Evolutionary conservation across 2,888 invertebrate genomes (phyloP).

Genomic region (Meliscaeva auricollis): DNA sequence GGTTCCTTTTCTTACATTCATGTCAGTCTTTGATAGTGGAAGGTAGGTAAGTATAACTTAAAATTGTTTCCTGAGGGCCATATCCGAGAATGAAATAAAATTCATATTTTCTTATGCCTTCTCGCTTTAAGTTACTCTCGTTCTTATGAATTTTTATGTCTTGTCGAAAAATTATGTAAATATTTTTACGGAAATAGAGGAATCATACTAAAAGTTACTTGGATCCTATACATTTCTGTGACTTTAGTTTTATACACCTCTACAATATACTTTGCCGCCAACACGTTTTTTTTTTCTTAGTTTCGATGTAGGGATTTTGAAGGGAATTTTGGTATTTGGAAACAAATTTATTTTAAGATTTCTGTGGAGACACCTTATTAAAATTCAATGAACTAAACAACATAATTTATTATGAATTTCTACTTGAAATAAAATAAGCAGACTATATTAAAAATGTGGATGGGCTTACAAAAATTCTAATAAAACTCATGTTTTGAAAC

Average conservation of each 20-base stretch:
- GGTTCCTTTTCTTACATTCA: background rate
- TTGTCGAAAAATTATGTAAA: conserved; percentile 60
- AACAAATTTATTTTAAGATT: no score
- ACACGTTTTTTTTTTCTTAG: background rate
- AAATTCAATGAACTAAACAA: no score
- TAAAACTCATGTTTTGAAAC: no score
- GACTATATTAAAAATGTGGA: no score
- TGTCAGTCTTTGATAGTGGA: no score
- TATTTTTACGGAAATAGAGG: conserved; percentile 58
- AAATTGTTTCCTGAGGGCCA: conserved; percentile 5
- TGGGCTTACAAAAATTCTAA: no score
- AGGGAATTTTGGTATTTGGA: no score
- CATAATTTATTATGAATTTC: no score
- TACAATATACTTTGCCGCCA: background rate
- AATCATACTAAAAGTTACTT: conserved; percentile 57
- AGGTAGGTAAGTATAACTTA: background rate
- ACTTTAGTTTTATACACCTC: background rate
- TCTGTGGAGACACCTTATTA: no score
- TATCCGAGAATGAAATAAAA: conserved; percentile 24
- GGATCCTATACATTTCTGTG: conserved; percentile 7
- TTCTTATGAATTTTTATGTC: conserved; percentile 50
- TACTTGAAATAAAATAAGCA: no score
- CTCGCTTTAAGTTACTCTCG: conserved; percentile 4
- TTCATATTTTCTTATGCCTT: conserved; percentile 13
- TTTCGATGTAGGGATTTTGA: background rate